Conservation (phyloP, 1,140 invertebrate species). For the Acyrthosiphon pisum region DNA sequence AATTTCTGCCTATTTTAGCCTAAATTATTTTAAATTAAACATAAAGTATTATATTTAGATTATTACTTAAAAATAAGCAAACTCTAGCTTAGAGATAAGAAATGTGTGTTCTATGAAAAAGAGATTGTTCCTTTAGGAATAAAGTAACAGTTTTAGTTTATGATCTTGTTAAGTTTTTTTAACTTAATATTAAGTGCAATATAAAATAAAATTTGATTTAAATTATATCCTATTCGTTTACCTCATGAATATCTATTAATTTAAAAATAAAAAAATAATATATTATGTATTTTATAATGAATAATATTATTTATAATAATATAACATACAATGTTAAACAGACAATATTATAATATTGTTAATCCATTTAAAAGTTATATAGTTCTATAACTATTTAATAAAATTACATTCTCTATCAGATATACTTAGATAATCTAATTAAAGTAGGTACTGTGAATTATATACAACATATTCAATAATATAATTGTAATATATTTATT, state of each 20-base stretch:
- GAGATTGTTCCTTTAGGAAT: constrained; percentile 51
- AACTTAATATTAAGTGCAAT: constrained; percentile 56
- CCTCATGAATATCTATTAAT: constrained; percentile 47
- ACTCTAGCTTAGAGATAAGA: constrained; percentile 12
- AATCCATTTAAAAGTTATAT: constrained; percentile 27
- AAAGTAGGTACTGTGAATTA: background rate
- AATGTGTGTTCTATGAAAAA: constrained; percentile 37
- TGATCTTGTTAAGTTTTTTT: constrained; percentile 43
- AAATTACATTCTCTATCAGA: background rate
- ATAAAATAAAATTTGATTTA: constrained; percentile 38
- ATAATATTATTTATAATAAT: constrained; percentile 27
- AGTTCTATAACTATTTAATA: background rate
- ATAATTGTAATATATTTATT: constrained; percentile 30
- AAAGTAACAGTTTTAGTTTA: constrained; percentile 26
- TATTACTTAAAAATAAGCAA: constrained; percentile 48
- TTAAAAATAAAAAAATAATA: constrained; percentile 11
- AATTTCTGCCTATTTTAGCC: constrained; percentile 32
- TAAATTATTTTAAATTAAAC: constrained; percentile 25
- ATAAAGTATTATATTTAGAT: constrained; percentile 29
- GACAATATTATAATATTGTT: constrained; percentile 34
- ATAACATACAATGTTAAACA: constrained; percentile 23
- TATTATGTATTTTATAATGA: background rate
- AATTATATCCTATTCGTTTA: constrained; percentile 49
- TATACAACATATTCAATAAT: background rate
- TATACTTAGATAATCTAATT: constrained; percentile 3